Conservation (phyloP, 2,113 vertebrate genomes). For the Arizona elegans region DNA sequence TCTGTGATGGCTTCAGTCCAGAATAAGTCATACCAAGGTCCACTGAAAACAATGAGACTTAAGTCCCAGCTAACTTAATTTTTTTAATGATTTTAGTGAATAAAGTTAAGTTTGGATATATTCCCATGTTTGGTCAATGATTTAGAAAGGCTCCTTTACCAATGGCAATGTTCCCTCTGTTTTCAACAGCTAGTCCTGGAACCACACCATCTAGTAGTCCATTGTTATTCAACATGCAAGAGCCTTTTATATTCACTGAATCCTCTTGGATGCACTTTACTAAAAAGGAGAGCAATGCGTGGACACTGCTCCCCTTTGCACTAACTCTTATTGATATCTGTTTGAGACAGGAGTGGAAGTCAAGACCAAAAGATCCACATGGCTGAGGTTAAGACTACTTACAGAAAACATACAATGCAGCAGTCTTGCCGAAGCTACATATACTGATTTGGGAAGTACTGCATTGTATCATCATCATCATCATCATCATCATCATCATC, state of each 20-base stretch:
- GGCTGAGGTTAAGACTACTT: not conserved
- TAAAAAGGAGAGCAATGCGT: not conserved
- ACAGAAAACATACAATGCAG: not conserved
- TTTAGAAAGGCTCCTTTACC: not conserved
- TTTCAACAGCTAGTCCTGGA: not conserved
- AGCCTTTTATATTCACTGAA: not conserved
- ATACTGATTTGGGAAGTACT: not conserved
- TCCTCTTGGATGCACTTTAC: too few species aligned
- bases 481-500: not conserved
- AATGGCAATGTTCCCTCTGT: not conserved
- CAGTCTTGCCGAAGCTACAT: not conserved
- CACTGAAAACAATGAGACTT: not conserved
- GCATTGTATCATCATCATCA: not conserved
- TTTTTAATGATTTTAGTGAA: not conserved
- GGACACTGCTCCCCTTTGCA: not conserved
- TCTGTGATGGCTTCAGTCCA: not conserved
- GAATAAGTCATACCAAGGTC: not conserved
- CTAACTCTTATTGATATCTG: not conserved
- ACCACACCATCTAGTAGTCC: not conserved
- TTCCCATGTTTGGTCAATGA: not conserved
- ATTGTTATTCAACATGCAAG: not conserved
- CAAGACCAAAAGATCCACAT: not conserved
- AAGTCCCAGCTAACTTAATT: not conserved
- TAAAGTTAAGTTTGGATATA: not conserved
- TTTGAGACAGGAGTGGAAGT: not conserved